phyloP scores from a whole-genome alignment of 2,797 vertebrate species.

The Manis pentadactyla region DNA sequence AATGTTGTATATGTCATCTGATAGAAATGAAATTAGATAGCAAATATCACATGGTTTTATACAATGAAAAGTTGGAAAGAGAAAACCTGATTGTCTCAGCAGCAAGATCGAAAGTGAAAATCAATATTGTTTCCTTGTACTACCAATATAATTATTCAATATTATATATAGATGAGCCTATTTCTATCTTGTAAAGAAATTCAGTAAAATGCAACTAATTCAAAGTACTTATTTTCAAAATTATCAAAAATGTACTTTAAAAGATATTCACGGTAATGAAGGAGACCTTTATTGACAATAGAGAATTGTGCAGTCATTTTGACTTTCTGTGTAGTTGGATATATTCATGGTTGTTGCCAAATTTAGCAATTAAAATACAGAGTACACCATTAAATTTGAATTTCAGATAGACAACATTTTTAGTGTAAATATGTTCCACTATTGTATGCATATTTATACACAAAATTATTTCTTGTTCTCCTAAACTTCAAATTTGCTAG shows the following conservation, averaged over 20 bases:
- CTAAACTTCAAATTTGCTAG: conserved; percentile 20
- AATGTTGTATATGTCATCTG: background rate
- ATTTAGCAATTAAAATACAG: background rate
- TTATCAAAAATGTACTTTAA: background rate
- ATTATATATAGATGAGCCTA: background rate
- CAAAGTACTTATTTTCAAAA: background rate
- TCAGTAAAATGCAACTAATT: background rate
- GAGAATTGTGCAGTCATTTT: background rate
- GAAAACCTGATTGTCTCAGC: background rate
- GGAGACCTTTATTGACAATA: background rate
- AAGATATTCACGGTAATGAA: background rate
- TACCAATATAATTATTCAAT: background rate
- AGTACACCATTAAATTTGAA: conserved; percentile 6
- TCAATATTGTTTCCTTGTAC: background rate
- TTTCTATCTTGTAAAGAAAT: conserved; percentile 31
- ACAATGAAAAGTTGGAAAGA: background rate
- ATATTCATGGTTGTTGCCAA: background rate
- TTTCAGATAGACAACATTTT: background rate
- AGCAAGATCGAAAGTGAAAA: conserved; percentile 21
- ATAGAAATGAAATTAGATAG: background rate
- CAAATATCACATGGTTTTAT: background rate
- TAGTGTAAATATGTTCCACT: background rate
- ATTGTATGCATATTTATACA: background rate
- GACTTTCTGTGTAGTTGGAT: background rate
- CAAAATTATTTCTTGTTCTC: background rate